A percentile compares a stretch with the other conserved stretches of the same genome.
phyloP scores from a whole-genome alignment of 2,888 invertebrate species.

The Automeris io region DNA sequence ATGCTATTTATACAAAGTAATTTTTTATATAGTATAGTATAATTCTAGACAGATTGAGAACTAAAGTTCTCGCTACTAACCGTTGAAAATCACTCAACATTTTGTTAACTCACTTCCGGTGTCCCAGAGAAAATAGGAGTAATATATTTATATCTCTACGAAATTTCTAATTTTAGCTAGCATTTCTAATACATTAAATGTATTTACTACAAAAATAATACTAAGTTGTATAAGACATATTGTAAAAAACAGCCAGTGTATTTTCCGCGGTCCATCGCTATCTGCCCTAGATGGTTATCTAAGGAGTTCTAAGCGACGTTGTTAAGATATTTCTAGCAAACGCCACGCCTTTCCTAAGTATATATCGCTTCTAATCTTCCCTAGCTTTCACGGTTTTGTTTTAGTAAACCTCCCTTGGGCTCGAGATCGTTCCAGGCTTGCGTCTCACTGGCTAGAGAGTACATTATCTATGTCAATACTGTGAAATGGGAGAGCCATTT shows the following conservation, averaged over 20 bases:
- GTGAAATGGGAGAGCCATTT: constrained; percentile 55
- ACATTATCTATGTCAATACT: constrained; percentile 72
- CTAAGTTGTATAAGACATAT: too few relatives aligned
- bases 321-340: constrained; percentile 40
- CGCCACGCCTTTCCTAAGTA: constrained; percentile 41
- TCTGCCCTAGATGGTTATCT: constrained; percentile 36
- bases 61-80: too few relatives aligned
- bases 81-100: too few relatives aligned
- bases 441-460: constrained; percentile 37
- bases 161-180: too few relatives aligned
- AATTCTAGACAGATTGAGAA: too few relatives aligned
- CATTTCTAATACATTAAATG: too few relatives aligned
- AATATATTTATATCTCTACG: too few relatives aligned
- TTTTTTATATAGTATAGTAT: too few relatives aligned
- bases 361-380: constrained; percentile 56
- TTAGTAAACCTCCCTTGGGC: constrained; percentile 52
- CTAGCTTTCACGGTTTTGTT: constrained; percentile 57
- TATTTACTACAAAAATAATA: too few relatives aligned
- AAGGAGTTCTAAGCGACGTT: constrained; percentile 23
- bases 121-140: too few relatives aligned
- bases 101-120: too few relatives aligned
- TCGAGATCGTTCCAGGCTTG: constrained; percentile 22
- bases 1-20: too few relatives aligned
- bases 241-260: constrained; percentile 16
- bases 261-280: constrained; percentile 20